phyloP scores from a whole-genome alignment of 37 sponge, comb jelly and placozoan species.

The Cliona cf. orientalis region DNA sequence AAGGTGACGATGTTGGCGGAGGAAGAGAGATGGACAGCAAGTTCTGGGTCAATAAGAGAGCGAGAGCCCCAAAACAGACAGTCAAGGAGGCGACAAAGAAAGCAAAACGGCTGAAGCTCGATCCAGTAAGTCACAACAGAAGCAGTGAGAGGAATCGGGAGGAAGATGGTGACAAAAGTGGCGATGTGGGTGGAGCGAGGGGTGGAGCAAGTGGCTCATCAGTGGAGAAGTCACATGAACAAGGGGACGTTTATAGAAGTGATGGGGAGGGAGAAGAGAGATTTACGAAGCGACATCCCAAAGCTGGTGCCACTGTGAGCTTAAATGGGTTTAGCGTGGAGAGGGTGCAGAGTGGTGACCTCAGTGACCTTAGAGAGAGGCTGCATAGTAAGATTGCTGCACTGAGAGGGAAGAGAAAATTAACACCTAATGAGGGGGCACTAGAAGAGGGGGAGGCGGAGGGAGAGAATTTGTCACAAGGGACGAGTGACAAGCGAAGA shows the following conservation, averaged over 20 bases:
- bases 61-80: conserved; percentile 35
- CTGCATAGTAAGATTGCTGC: conserved; percentile 48
- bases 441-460: not conserved
- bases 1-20: not conserved
- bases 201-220: not conserved
- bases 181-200: not conserved
- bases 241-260: conserved; percentile 7
- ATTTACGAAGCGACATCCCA: not conserved
- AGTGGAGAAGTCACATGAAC: not conserved
- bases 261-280: not conserved
- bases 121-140: conserved; percentile 45
- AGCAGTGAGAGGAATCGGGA: not conserved
- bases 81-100: conserved; percentile 67
- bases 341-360: conserved; percentile 33
- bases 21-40: conserved; percentile 32
- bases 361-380: conserved; percentile 52
- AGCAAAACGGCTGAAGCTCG: conserved; percentile 65
- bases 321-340: conserved; percentile 51
- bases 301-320: not conserved
- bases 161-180: not conserved
- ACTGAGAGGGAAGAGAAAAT: conserved; percentile 10
- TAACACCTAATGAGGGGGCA: not conserved
- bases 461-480: too few species aligned
- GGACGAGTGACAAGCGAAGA: conserved; percentile 3
- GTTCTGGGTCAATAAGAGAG: conserved; percentile 43